phyloP scores from a whole-genome alignment of 2,797 vertebrate genomes.

The Tiaroga cobitis region DNA sequence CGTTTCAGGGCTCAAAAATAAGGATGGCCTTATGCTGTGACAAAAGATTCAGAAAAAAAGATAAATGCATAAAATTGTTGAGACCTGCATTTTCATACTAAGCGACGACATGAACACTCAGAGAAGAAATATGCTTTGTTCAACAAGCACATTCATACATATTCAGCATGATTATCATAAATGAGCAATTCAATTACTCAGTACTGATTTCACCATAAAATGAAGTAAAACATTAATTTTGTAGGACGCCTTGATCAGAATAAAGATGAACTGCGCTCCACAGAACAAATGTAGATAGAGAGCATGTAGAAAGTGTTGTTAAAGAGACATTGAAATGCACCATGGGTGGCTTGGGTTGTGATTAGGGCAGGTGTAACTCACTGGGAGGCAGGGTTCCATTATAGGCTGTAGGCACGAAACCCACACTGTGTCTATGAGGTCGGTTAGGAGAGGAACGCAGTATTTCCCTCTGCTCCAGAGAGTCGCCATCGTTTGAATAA shows the following conservation, averaged over 20 bases:
- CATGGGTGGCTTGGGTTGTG: not conserved
- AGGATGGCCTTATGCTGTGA: not conserved
- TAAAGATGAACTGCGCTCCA: slow-evolving; percentile 27
- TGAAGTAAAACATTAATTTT: slow-evolving; percentile 34
- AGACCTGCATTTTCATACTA: not conserved
- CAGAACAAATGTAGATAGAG: slow-evolving; percentile 1
- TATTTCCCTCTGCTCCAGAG: slow-evolving; percentile 88
- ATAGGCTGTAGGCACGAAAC: slow-evolving; percentile 83
- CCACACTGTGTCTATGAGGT: slow-evolving; percentile 86
- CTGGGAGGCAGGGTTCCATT: slow-evolving; percentile 84
- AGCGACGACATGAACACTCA: not conserved
- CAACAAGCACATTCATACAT: slow-evolving; percentile 28
- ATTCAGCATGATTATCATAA: slow-evolving; percentile 30
- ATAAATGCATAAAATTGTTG: not conserved
- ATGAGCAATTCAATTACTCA: slow-evolving; percentile 42
- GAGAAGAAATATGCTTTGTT: not conserved
- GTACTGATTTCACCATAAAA: slow-evolving; percentile 10
- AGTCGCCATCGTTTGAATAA: slow-evolving; percentile 85
- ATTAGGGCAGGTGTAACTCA: slow-evolving; percentile 70
- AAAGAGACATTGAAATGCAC: slow-evolving; percentile 20
- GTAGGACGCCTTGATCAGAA: slow-evolving; percentile 2
- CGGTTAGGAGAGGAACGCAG: slow-evolving; percentile 88
- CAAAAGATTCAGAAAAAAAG: not conserved
- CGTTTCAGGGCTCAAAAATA: not conserved
- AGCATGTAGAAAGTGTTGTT: not conserved